Evolutionary conservation across 2,113 vertebrate species (phyloP).

Genomic region (Petrocephalus microphthalmus): DNA sequence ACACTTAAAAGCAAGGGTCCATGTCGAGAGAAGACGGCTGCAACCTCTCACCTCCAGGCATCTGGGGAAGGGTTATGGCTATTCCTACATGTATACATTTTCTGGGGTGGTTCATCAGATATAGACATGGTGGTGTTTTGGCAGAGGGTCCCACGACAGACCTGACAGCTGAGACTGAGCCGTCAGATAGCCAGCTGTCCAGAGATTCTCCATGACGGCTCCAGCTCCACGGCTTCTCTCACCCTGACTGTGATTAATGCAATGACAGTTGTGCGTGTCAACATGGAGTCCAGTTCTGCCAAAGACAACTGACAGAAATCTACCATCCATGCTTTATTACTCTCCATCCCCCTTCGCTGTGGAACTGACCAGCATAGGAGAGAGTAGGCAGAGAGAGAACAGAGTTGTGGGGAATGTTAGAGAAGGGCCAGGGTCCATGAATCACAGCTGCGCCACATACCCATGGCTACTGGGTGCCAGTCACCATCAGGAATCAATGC

Average conservation of each 20-base stretch:
- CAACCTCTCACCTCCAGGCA: neutral
- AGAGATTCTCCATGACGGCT: neutral
- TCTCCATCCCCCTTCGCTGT: neutral
- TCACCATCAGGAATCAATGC: conserved; percentile 24
- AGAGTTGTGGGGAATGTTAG: neutral
- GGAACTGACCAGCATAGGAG: neutral
- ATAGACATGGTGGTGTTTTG: neutral
- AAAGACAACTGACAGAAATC: neutral
- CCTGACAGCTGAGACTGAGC: neutral
- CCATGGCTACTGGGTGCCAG: neutral
- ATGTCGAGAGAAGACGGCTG: neutral
- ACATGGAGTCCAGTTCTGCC: neutral
- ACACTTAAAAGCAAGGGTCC: neutral
- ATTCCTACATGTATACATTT: neutral
- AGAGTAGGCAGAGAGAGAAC: neutral
- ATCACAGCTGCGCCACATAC: conserved; percentile 29
- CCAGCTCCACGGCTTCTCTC: neutral
- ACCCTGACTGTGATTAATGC: conserved; percentile 4
- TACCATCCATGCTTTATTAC: neutral
- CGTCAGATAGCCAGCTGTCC: neutral
- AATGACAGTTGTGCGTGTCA: neutral
- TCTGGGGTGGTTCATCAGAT: neutral
- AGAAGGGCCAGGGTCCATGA: conserved; percentile 21
- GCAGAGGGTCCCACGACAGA: neutral
- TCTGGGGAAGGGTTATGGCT: neutral